Evolutionary conservation across 2,888 invertebrate species (phyloP), one percentile per base, ranked within the genome.

Genomic region (Alloplasta piceator): DNA sequence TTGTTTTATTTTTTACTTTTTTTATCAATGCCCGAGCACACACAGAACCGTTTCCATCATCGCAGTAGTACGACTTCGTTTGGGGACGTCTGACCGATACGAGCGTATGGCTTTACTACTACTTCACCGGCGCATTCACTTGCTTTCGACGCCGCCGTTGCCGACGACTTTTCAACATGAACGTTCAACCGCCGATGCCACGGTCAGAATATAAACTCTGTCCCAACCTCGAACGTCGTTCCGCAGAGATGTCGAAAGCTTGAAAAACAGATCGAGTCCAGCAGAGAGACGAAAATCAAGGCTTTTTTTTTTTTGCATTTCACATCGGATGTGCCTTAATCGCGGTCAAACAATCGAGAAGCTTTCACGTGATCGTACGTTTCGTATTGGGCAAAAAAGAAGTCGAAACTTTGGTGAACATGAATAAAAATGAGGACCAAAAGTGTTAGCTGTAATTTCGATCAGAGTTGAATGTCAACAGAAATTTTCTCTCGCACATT

Each of bases 251-350:
- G 52, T n/a, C n/a, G n/a, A n/a, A 55, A 6, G 63, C 64, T 60
- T 61, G 64, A 36, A 64, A 77, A 77, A 77, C 64, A 71, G 36
- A 77, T 77, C 64, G 48, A 77, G 63, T 77, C 46, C 64, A 56
- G 48, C 63, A 64, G 36, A 41, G 39, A 41, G 41, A 63, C 14
- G 14, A 56, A 61, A 70, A 70, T 56, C 56, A 38, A 46, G 48
- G n/a, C 63, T 46, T 36, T 50, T 68, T 60, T 66, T 75, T 38
- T 7, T 10, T 10, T 12, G 6, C 38, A 7, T 41, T 48, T 9
- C 48, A 9, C 41, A 36, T 61, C 10, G 36, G n/a, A 14, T 16
- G n/a, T n/a, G 46, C n/a, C 46, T 46, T n/a, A 6, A 7, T 36
- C 50, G 9, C 9, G 43, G 61, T 43, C 12, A 68, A 75, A 61